phyloP scores from a whole-genome alignment of 2,888 invertebrate genomes.

The Dione juno region DNA sequence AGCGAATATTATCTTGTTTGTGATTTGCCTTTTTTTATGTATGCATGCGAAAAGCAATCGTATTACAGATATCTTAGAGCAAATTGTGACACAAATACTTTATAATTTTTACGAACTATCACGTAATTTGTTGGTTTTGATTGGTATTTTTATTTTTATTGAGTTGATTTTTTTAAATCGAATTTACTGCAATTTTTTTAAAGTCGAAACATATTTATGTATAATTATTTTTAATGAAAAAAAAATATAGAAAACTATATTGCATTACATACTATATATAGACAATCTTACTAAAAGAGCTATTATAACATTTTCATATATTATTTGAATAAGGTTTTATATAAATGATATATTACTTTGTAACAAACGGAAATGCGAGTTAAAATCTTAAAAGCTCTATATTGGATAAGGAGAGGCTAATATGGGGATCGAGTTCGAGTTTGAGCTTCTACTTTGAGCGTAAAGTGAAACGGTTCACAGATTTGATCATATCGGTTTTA shows the following conservation, averaged over 20 bases:
- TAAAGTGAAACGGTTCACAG: background rate
- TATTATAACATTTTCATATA: too few relatives aligned
- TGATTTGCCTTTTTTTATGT: slow-evolving; percentile 81
- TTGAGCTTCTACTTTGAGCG: background rate
- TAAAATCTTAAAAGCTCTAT: background rate
- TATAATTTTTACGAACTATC: background rate
- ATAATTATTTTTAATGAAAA: too few relatives aligned
- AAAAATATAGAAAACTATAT: too few relatives aligned
- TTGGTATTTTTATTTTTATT: too few relatives aligned
- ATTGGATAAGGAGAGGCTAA: background rate
- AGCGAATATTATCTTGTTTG: slow-evolving; percentile 81
- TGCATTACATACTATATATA: too few relatives aligned
- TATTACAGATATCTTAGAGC: slow-evolving; percentile 58
- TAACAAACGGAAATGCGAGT: background rate
- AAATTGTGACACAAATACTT: background rate
- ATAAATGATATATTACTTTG: background rate
- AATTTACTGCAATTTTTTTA: too few relatives aligned
- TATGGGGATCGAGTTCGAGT: background rate
- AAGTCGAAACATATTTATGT: too few relatives aligned
- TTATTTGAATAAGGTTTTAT: too few relatives aligned
- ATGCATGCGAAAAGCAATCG: slow-evolving; percentile 67
- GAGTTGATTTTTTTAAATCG: too few relatives aligned
- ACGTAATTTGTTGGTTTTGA: background rate
- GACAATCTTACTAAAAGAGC: too few relatives aligned
- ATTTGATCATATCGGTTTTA: background rate